phyloP scores from a whole-genome alignment of 1,140 invertebrate species.

The Cydia splendana region DNA sequence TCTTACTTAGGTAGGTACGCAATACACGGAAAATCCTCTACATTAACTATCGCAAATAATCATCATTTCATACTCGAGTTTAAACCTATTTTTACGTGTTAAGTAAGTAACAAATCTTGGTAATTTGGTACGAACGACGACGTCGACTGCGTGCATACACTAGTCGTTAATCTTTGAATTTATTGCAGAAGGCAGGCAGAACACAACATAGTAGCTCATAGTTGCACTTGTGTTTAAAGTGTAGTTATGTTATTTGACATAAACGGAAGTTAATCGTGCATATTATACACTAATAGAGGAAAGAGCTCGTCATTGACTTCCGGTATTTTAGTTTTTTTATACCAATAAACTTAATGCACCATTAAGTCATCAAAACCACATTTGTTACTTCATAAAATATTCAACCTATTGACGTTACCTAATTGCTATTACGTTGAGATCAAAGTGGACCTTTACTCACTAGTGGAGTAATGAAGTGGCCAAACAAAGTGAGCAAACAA shows the following conservation, averaged over 20 bases:
- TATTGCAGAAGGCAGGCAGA: background rate
- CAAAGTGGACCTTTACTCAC: background rate
- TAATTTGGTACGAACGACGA: constrained; percentile 24
- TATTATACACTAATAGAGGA: background rate
- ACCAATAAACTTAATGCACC: constrained; percentile 9
- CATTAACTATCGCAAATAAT: no score
- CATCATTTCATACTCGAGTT: background rate
- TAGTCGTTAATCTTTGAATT: background rate
- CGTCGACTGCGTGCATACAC: background rate
- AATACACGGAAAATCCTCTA: no score
- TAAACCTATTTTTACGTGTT: constrained; percentile 2
- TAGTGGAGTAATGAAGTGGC: constrained; percentile 10
- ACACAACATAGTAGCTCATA: constrained; percentile 3
- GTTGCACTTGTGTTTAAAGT: background rate
- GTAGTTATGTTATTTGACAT: background rate
- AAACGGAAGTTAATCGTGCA: background rate
- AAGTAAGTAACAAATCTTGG: constrained; percentile 21
- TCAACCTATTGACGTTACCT: background rate
- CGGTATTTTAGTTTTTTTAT: background rate
- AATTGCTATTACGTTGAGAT: background rate
- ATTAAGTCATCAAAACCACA: background rate
- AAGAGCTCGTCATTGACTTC: background rate
- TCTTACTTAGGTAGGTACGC: no score
- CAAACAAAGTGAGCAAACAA: constrained; percentile 59
- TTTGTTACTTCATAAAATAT: constrained; percentile 1